Percentiles rank a stretch among this genome's conserved stretches.
phyloP scores from a whole-genome alignment of 2,888 invertebrate genomes.

The Seladonia tumulorum region DNA sequence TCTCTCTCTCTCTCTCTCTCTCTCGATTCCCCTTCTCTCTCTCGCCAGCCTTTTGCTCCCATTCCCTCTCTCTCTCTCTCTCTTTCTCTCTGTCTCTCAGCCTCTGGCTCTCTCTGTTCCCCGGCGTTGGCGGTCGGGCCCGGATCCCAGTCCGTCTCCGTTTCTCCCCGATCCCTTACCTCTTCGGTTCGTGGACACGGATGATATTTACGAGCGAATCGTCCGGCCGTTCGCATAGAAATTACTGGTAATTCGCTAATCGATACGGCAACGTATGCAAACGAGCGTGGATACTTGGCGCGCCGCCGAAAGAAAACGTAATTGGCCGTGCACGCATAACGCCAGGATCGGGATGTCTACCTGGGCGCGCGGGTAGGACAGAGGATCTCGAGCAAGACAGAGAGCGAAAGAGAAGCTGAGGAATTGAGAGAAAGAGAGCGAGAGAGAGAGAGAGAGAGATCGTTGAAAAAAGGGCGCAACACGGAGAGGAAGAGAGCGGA shows the following conservation, averaged over 20 bases:
- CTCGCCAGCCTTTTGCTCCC: background rate
- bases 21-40: background rate
- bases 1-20: background rate
- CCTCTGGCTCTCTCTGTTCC: background rate
- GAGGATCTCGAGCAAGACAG: background rate
- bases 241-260: constrained; percentile 71
- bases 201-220: constrained; percentile 61
- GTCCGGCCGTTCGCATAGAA: constrained; percentile 66
- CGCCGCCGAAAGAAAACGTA: background rate
- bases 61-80: background rate
- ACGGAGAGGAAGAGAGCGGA: background rate
- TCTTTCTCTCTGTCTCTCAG: background rate
- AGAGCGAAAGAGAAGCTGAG: background rate
- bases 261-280: constrained; percentile 61
- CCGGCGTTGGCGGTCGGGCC: background rate
- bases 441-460: background rate
- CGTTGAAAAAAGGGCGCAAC: background rate
- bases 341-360: background rate
- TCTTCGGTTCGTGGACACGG: constrained; percentile 31
- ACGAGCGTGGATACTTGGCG: background rate
- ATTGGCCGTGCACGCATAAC: constrained; percentile 2
- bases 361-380: background rate
- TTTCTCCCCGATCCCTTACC: background rate
- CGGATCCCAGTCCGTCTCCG: background rate
- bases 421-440: background rate